Conservation (phyloP, 2,888 invertebrate genomes). For the Drosophila paranaensis region DNA sequence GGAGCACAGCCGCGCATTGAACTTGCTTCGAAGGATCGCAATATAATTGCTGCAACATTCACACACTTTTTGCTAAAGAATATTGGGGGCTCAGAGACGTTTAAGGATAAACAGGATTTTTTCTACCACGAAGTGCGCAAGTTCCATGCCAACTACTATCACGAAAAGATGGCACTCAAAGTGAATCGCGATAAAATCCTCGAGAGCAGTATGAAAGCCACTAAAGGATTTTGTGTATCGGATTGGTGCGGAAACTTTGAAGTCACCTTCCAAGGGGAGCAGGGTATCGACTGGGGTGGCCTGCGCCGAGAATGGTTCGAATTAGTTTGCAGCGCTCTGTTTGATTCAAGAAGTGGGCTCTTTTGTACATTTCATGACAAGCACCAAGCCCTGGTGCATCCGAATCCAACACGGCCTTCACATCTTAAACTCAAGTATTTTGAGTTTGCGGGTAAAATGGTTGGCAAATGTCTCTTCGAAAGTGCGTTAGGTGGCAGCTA, state of each 20-base stretch:
- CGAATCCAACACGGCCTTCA: conserved; percentile 91
- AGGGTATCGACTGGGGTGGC: conserved; percentile 98
- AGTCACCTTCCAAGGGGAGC: conserved; percentile 96
- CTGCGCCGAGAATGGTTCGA: conserved; percentile 98
- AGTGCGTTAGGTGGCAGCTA: conserved; percentile 95
- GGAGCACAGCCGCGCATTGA: conserved; percentile 95
- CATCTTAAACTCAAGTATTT: conserved; percentile 94
- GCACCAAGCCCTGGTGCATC: conserved; percentile 95
- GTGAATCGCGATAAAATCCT: conserved; percentile 92
- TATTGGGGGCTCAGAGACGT: conserved; percentile 97
- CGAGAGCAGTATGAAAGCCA: conserved; percentile 93
- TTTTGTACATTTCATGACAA: conserved; percentile 95
- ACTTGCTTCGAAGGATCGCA: conserved; percentile 92
- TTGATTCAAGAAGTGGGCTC: conserved; percentile 92
- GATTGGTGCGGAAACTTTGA: conserved; percentile 98
- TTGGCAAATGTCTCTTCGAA: conserved; percentile 97
- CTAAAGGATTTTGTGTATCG: conserved; percentile 92
- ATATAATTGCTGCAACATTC: conserved; percentile 96
- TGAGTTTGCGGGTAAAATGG: conserved; percentile 96
- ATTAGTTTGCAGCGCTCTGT: conserved; percentile 93
- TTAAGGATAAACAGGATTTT: conserved; percentile 93
- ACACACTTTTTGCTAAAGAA: conserved; percentile 96
- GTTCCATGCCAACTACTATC: conserved; percentile 94
- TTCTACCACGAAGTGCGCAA: conserved; percentile 93
- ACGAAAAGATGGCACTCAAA: conserved; percentile 93